Base-by-base conservation (phyloP, 2,113 vertebrate species). In the Percina caprodes region DNA sequence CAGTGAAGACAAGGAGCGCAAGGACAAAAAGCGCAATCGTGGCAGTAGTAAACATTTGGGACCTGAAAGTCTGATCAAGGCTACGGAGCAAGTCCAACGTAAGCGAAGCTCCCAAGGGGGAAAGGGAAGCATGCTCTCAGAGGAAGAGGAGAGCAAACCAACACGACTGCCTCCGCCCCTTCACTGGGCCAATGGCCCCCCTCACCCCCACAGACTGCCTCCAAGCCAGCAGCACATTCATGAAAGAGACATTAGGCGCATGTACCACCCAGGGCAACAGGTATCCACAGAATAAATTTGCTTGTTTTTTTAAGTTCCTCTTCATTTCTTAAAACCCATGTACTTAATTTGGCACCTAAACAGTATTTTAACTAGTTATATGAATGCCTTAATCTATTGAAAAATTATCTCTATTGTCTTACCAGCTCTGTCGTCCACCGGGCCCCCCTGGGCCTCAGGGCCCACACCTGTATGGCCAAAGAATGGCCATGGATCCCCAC, bases 1-100 rank as follows among this genome's bases (percentile, higher is more conserved):
- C 80, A 93, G 95, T 52, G 98, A 99, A 0, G 95, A 96, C 78
- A 92, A 92, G 23, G 98, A 98, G 39, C 96, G 96, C 68, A 96
- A 97, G 62, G 97, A 97, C 72, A 97, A 96, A 84, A 97, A 96
- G 77, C 95, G 96, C 61, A 95, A 91, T 21, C 96, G 97, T 2
- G 72, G 92, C 89, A 69, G 78, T 88, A 69, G 78, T 88, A 74
- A 88, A 91, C 8, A 94, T 91, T 79, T 95, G 68, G 97, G 85
- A 89, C 96, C 3, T 68, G 95, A 95, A 91, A 97, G 88, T 58
- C 94, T 48, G 94, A 96, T 77, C 93, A 95, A 61, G 76, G 95
- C 93, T 88, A 95, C 94, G 63, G 96, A 92, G 92, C 96, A 96
- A 58, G 92, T 30, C 78, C 96, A 59, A 13, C 96, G 86, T 83